These are phyloP conservation scores for Leptopilina clavipes DNA, from an alignment of 1,140 invertebrate species.

Conservation along the genomic window DNA sequence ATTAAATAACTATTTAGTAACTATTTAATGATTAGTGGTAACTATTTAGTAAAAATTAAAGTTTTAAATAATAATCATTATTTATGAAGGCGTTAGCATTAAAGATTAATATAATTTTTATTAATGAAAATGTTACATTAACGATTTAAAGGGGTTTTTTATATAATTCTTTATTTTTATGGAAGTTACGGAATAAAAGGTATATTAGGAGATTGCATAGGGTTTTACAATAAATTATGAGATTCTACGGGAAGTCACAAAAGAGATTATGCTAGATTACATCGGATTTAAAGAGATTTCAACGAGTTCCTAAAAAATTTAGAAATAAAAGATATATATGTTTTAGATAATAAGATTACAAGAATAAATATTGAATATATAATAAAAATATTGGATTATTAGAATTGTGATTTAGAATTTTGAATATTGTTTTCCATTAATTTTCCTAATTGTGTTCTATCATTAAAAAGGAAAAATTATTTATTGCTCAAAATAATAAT, in stretches of 20 bases:
- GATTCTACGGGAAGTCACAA: conserved; percentile 15
- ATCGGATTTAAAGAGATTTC: conserved; percentile 8
- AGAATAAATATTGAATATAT: neutral
- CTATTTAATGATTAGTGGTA: too few relatives aligned
- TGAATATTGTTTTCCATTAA: too few relatives aligned
- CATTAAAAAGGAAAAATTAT: too few relatives aligned
- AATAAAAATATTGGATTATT: neutral
- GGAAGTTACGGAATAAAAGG: conserved; percentile 11
- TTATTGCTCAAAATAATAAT: too few relatives aligned
- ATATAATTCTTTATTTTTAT: neutral
- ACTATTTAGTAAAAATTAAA: too few relatives aligned
- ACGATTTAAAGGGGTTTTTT: neutral
- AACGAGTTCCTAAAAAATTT: conserved; percentile 11
- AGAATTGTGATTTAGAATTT: neutral
- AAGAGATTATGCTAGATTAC: conserved; percentile 13
- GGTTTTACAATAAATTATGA: conserved; percentile 20
- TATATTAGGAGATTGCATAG: neutral
- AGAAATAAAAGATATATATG: conserved; percentile 4
- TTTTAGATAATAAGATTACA: neutral
- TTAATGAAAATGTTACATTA: neutral
- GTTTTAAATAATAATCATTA: too few relatives aligned
- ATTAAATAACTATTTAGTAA: too few relatives aligned
- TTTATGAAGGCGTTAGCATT: neutral
- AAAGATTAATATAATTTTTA: neutral
- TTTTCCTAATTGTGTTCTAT: too few relatives aligned